Evolutionary conservation across 1,140 invertebrate species (phyloP), one percentile per base, ranked within the genome.

Genomic region (Procambarus clarkii): DNA sequence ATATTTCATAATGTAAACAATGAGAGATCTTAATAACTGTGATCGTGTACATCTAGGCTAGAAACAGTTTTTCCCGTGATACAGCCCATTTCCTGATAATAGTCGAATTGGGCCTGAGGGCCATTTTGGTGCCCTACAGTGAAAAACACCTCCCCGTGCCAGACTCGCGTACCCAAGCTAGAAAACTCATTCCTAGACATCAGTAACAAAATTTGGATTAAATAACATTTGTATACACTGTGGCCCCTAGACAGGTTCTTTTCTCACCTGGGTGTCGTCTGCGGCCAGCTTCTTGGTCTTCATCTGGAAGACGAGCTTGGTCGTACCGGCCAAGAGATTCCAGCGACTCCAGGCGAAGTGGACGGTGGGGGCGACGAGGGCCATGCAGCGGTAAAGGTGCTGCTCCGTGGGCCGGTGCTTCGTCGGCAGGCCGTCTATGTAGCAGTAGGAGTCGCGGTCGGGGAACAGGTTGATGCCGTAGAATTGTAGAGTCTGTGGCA

Each of bases 381-480:
- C 97, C 96, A 98, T 98, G 93, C 97, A 97, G 78, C 94, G 96
- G 93, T 98, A 98, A 21, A 97, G 94, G 94, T 98, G 97, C 86
- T 96, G 96, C 94, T 98, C 97, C 91, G 96, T 95, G 2, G 96
- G 95, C 93, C 96, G 96, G 93, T 97, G 96, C 93, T 98, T 98
- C 77, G 96, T 95, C 69, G 96, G 95, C 2, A 95, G 94, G 3
- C 96, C 96, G 94, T 97, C 97, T 11, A 98, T 95, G 94, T 98
- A 98, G 93, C 96, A 97, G 93, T 96, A 96, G 0, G 97, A 97
- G 94, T 98, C 98, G 91, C 96, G 96, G 88, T 96, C 96, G 0
- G 98, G 98, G 94, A 98, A 99, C n/a, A 99, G 95, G 94, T 98
- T 98, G 64, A 98, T 96, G n/a, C 97, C 97, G 8, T 96, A 95